Conservation (phyloP, 2,797 vertebrate genomes). For the Rhabdophis nuchalis region DNA sequence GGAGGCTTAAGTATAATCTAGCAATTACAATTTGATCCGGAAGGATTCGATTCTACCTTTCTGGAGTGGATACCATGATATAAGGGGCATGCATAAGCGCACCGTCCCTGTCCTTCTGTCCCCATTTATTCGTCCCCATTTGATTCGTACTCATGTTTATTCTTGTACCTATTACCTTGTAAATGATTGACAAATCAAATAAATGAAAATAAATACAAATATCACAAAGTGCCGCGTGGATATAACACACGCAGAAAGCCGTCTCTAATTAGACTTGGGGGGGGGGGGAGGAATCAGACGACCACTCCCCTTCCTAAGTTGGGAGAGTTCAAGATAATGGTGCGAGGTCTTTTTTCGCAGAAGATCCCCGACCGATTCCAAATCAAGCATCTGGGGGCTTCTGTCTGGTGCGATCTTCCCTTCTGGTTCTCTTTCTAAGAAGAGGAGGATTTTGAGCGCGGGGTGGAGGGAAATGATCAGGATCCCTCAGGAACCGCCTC, state of each 20-base stretch:
- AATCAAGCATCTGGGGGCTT: neutral
- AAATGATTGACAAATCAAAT: no score
- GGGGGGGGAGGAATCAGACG: neutral
- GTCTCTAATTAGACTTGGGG: neutral
- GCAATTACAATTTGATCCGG: neutral
- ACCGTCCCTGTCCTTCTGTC: no score
- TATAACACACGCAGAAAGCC: neutral
- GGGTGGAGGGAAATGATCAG: neutral
- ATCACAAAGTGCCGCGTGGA: no score
- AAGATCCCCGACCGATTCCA: neutral
- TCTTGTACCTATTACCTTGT: no score
- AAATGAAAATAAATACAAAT: no score
- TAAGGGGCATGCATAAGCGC: no score
- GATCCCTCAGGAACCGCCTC: constrained; percentile 26
- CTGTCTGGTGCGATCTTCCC: neutral
- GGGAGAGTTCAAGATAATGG: neutral
- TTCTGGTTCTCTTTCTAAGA: neutral
- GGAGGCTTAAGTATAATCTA: neutral
- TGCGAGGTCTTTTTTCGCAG: neutral
- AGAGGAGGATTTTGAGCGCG: neutral
- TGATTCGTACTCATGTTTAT: no score
- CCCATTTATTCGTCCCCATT: no score
- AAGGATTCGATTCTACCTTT: neutral
- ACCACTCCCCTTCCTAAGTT: neutral
- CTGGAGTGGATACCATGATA: neutral